A percentile compares a stretch with the other conserved stretches of the same genome.
Evolutionary conservation across 2,888 invertebrate genomes (phyloP).

Genomic region (Leptopilina drosophilae): DNA sequence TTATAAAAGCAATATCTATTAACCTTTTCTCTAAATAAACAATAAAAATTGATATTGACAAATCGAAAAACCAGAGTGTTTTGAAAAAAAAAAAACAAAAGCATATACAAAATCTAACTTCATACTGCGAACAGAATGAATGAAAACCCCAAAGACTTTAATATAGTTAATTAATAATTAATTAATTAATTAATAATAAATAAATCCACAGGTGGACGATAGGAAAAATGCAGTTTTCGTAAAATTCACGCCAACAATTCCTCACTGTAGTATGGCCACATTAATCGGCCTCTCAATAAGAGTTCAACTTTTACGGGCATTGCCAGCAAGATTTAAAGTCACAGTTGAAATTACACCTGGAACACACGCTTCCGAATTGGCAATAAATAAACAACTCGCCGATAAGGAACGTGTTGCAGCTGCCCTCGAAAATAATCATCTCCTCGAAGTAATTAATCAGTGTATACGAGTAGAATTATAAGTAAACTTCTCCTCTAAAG

Average conservation of each 20-base stretch:
- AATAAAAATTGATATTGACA: too few species aligned
- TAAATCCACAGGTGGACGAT: conserved; percentile 82
- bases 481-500: not conserved
- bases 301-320: conserved; percentile 90
- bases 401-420: conserved; percentile 99
- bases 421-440: conserved; percentile 94
- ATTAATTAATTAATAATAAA: too few species aligned
- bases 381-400: conserved; percentile 97
- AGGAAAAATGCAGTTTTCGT: conserved; percentile 85
- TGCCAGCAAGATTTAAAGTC: conserved; percentile 92
- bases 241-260: conserved; percentile 97
- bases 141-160: too few species aligned
- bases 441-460: conserved; percentile 96
- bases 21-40: too few species aligned
- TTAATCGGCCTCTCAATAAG: conserved; percentile 94
- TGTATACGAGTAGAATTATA: conserved; percentile 80
- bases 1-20: too few species aligned
- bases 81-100: too few species aligned
- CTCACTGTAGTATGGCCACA: conserved; percentile 99
- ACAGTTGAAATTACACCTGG: conserved; percentile 94
- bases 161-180: too few species aligned
- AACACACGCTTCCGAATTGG: conserved; percentile 92
- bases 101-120: too few species aligned
- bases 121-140: too few species aligned
- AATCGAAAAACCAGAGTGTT: too few species aligned